Evolutionary conservation across 2,888 invertebrate species (phyloP), one percentile per base, ranked within the genome.

Genomic region (Linnaemya vulpina): DNA sequence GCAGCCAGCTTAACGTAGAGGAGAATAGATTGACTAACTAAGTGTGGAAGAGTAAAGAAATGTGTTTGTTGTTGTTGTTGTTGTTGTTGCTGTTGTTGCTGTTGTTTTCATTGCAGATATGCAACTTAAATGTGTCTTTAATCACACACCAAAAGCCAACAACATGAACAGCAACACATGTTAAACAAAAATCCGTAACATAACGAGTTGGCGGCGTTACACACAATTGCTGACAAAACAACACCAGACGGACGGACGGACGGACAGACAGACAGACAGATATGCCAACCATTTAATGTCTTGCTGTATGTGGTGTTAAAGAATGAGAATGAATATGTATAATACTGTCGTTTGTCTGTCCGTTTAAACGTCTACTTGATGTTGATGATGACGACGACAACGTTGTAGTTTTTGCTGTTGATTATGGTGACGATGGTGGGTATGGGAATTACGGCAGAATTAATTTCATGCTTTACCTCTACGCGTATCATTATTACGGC

Each of bases 151-250:
- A 62, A 80, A 80, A 74, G 65, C 70, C 83, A 81, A 60, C 80
- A 81, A 86, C 86, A 86, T 83, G 83, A 77, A 74, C 86, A 86
- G 77, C 80, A 74, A 83, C 83, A 86, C 74, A 86, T 83, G 83
- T 81, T 80, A 55, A 65, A 83, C 83, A 83, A 80, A 86, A 83
- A 80, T 83, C 74, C 76, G 83, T 85, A 85, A 85, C 85, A 82
- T 85, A 82, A 85, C 78, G 85, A 85, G 79, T 85, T 85, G 85
- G 85, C 85, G 85, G 85, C 85, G 82, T 85, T 78, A 83, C 82
- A 83, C 65, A 83, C 82, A 83, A 83, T 83, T 83, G 76, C 82
- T 67, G 67, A 53, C 80, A 80, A 74, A 80, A 80, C 13, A 80
- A 60, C 80, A 35, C n/a, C n/a, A n/a, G 51, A 20, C 43, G 38